Percentiles rank a stretch among this genome's conserved stretches.
phyloP scores from a whole-genome alignment of 2,113 vertebrate genomes.

The Mystacornis crossleyi region DNA sequence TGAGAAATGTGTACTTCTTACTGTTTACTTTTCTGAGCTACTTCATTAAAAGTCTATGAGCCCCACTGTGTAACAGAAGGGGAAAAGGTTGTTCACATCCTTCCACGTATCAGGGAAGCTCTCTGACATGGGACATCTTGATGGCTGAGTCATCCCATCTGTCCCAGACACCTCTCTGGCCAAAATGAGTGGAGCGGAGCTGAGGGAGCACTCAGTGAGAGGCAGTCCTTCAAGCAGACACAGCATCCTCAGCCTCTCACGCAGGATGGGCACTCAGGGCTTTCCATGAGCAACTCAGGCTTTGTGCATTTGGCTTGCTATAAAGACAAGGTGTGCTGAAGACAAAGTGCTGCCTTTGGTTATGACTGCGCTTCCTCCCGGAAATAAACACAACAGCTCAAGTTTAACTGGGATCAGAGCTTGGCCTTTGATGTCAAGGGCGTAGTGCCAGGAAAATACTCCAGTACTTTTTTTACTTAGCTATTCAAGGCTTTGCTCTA shows the following conservation, averaged over 20 bases:
- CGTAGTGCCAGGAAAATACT: slow-evolving; percentile 36
- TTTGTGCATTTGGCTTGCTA: neutral
- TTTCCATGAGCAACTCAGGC: neutral
- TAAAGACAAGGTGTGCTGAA: slow-evolving; percentile 5
- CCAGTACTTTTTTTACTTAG: neutral
- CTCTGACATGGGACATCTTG: slow-evolving; percentile 38
- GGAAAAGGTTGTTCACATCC: slow-evolving; percentile 40
- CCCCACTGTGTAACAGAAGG: slow-evolving; percentile 46
- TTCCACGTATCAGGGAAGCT: neutral
- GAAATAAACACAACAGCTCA: slow-evolving; percentile 34
- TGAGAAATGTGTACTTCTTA: slow-evolving; percentile 13
- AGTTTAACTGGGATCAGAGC: slow-evolving; percentile 18
- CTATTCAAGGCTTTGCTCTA: neutral
- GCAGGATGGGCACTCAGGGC: neutral
- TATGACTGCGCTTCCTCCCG: slow-evolving; percentile 21
- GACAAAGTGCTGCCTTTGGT: slow-evolving; percentile 32
- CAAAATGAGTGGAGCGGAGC: neutral
- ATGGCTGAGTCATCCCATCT: slow-evolving; percentile 59
- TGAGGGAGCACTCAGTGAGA: neutral
- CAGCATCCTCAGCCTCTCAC: neutral
- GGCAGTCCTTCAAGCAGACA: neutral
- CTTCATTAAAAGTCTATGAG: slow-evolving; percentile 30
- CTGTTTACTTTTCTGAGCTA: slow-evolving; percentile 30
- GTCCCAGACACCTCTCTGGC: slow-evolving; percentile 28
- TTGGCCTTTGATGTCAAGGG: slow-evolving; percentile 17